Percentiles rank a stretch among this genome's conserved stretches.
phyloP scores from a whole-genome alignment of 2,797 vertebrate species.

The Centropyge bicolor region DNA sequence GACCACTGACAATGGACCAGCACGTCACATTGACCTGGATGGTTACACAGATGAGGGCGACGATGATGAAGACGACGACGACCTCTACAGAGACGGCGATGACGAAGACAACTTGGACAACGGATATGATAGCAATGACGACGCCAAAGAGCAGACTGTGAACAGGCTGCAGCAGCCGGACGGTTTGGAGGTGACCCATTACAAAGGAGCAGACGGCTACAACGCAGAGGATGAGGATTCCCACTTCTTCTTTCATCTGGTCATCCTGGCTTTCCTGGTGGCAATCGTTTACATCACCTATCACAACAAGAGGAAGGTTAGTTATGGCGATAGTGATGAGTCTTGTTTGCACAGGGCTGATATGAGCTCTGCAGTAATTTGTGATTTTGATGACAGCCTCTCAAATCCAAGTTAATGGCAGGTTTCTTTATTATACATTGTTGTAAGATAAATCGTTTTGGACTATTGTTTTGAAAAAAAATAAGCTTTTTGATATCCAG shows the following conservation, averaged over 20 bases:
- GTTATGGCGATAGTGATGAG: constrained; percentile 44
- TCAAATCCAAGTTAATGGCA: too few species aligned
- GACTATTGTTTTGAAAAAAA: not conserved
- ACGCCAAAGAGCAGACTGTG: constrained; percentile 17
- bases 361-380: not conserved
- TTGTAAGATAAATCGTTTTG: not conserved
- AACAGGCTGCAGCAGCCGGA: not conserved
- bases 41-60: accelerated
- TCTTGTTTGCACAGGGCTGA: not conserved
- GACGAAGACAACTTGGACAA: not conserved
- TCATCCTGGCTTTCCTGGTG: constrained; percentile 93
- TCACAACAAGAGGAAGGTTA: constrained; percentile 98
- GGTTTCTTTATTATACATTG: not conserved
- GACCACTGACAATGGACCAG: not conserved
- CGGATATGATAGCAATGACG: not conserved
- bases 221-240: constrained; percentile 89
- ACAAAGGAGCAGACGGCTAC: constrained; percentile 76
- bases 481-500: not conserved
- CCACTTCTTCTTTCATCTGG: constrained; percentile 96
- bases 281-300: constrained; percentile 94
- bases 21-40: accelerated
- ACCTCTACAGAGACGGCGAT: accelerated
- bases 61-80: not conserved
- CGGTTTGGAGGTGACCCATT: constrained; percentile 35
- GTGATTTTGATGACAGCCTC: too few species aligned